Percentiles rank a stretch among this genome's conserved stretches.
Conservation (phyloP, 1,140 invertebrate species). For the Drosophila suzukii region DNA sequence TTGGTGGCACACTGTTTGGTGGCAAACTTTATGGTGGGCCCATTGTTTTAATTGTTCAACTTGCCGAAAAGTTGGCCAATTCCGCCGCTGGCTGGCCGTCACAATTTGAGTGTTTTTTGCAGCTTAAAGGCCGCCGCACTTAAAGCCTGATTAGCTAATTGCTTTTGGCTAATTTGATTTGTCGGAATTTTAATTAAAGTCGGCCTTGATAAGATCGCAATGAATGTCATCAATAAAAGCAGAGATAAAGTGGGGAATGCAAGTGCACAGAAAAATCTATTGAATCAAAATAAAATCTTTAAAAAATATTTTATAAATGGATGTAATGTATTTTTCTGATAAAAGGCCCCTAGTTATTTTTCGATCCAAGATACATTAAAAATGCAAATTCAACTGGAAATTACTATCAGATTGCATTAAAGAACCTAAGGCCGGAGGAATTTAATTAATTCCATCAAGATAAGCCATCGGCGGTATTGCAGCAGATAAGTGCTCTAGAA, state of each 20-base stretch:
- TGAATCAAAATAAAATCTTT: no score
- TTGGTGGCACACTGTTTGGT: slow-evolving; percentile 48
- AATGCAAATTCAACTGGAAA: background rate
- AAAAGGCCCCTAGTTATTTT: background rate
- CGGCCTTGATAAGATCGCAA: slow-evolving; percentile 29
- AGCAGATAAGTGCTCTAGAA: background rate
- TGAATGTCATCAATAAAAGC: slow-evolving; percentile 19
- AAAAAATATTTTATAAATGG: no score
- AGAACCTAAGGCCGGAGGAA: background rate
- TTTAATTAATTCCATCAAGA: background rate
- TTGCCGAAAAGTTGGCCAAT: slow-evolving; percentile 55
- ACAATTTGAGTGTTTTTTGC: slow-evolving; percentile 38
- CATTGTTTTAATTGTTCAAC: slow-evolving; percentile 76
- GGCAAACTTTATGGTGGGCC: slow-evolving; percentile 54
- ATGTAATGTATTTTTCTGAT: no score
- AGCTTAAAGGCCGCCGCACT: slow-evolving; percentile 34
- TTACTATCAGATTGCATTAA: background rate
- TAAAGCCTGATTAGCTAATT: slow-evolving; percentile 69
- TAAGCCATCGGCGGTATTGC: slow-evolving; percentile 1
- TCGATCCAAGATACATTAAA: background rate
- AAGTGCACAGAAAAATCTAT: background rate
- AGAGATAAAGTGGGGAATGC: background rate
- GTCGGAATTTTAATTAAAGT: slow-evolving; percentile 57
- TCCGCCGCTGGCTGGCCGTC: slow-evolving; percentile 24
- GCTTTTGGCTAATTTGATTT: slow-evolving; percentile 58